These are phyloP conservation scores for Wasmannia auropunctata DNA, from an alignment of 1,140 invertebrate genomes.

Conservation along the genomic window DNA sequence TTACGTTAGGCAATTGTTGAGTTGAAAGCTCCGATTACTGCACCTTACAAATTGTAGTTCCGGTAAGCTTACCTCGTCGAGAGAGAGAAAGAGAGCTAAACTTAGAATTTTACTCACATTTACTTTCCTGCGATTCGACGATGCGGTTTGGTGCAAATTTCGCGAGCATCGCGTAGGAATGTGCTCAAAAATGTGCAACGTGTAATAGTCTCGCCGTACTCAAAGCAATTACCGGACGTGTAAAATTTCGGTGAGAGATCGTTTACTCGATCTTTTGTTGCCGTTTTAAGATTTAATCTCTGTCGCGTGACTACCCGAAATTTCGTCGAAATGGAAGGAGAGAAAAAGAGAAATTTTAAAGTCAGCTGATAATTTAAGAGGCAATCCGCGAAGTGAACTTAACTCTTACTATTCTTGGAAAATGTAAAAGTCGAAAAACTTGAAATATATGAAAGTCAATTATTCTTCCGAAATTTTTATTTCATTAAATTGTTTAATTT, in stretches of 20 bases:
- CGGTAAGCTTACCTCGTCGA: neutral
- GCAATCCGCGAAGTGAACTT: neutral
- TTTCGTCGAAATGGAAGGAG: slow-evolving; percentile 4
- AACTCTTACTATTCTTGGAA: neutral
- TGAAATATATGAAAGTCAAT: neutral
- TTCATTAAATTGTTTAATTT: neutral
- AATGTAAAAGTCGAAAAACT: neutral
- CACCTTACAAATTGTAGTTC: neutral
- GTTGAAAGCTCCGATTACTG: slow-evolving; percentile 6
- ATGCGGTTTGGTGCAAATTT: slow-evolving; percentile 16
- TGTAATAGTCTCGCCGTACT: neutral
- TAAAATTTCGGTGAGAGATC: slow-evolving; percentile 10
- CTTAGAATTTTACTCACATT: slow-evolving; percentile 26
- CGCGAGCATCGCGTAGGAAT: neutral
- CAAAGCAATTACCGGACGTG: slow-evolving; percentile 33
- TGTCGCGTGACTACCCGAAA: slow-evolving; percentile 61
- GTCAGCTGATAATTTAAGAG: slow-evolving; percentile 21
- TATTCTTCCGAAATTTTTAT: neutral
- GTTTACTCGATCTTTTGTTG: slow-evolving; percentile 20
- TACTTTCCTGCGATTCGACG: slow-evolving; percentile 9
- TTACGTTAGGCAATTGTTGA: neutral
- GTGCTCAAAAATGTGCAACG: slow-evolving; percentile 2
- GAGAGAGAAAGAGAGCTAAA: too few species aligned
- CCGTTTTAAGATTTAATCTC: slow-evolving; percentile 41
- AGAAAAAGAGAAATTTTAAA: neutral